A percentile compares a stretch with the other conserved stretches of the same genome.
phyloP scores from a whole-genome alignment of 2,888 invertebrate genomes.

The Pardosa pseudoannulata region DNA sequence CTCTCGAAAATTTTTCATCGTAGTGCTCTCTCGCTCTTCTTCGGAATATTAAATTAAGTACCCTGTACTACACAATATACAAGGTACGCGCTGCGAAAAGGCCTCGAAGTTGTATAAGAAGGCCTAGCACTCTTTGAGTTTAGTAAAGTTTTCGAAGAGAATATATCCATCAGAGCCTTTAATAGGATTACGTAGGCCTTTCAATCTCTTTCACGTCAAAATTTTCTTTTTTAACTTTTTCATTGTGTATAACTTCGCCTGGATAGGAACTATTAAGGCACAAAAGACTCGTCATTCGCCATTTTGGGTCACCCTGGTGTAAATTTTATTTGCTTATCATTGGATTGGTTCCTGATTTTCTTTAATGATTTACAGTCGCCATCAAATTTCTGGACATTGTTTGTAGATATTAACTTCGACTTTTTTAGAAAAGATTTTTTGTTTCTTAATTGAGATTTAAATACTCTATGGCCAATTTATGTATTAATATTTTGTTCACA shows the following conservation, averaged over 20 bases:
- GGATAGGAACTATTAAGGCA: background rate
- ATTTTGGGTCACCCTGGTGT: constrained; percentile 38
- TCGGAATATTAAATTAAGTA: constrained; percentile 57
- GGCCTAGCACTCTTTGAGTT: constrained; percentile 43
- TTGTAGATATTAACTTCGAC: too few relatives aligned
- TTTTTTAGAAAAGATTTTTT: too few relatives aligned
- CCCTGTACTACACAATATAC: constrained; percentile 14
- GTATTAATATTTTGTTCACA: too few relatives aligned
- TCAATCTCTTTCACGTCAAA: constrained; percentile 64
- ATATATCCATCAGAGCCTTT: constrained; percentile 60
- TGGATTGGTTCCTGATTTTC: too few relatives aligned
- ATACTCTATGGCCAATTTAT: too few relatives aligned
- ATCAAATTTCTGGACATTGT: too few relatives aligned
- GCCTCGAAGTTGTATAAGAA: constrained; percentile 28
- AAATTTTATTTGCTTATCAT: too few relatives aligned
- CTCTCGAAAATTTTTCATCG: constrained; percentile 31
- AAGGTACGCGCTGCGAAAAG: constrained; percentile 25
- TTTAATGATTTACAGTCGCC: too few relatives aligned
- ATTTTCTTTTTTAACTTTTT: constrained; percentile 49
- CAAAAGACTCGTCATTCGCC: constrained; percentile 18
- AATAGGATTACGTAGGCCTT: constrained; percentile 65
- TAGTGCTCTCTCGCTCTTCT: background rate
- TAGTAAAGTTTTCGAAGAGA: constrained; percentile 34
- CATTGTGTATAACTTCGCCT: constrained; percentile 26
- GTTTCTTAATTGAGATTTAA: too few relatives aligned